A percentile compares a stretch with the other conserved stretches of the same genome.
phyloP scores from a whole-genome alignment of 2,113 vertebrate genomes.

The Equus quagga region DNA sequence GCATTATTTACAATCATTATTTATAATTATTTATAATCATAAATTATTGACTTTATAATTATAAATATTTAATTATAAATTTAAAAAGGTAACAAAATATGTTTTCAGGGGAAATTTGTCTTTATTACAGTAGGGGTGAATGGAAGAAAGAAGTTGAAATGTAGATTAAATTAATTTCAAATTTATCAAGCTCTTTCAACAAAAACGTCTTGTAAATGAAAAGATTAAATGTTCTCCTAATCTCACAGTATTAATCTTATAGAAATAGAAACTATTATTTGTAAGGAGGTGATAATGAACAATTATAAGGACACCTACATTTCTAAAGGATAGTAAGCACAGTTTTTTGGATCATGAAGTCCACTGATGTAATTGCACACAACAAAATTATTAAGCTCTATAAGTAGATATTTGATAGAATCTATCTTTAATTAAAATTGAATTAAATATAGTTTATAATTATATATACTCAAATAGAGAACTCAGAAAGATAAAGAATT shows the following conservation, averaged over 20 bases:
- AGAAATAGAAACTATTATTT: neutral
- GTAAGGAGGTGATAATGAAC: neutral
- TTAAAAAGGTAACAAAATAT: neutral
- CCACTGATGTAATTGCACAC: neutral
- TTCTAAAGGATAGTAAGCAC: neutral
- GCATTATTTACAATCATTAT: neutral
- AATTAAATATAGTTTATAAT: neutral
- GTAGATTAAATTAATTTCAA: neutral
- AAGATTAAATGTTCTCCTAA: neutral
- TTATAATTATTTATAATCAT: too few species aligned
- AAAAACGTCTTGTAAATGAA: neutral
- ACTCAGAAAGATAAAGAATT: neutral
- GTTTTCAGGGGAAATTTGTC: neutral
- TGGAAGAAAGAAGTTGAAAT: neutral
- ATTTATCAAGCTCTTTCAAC: neutral
- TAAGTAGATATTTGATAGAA: neutral
- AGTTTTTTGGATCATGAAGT: neutral
- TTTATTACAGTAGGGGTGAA: neutral
- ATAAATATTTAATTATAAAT: too few species aligned
- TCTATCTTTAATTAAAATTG: neutral
- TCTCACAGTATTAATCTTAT: neutral
- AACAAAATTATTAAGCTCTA: neutral
- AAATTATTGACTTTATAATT: too few species aligned
- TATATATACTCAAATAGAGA: neutral
- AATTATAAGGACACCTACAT: neutral